These are phyloP conservation scores for Nematopogon swammerdamellus DNA, from an alignment of 2,888 invertebrate species.

Conservation along the genomic window DNA sequence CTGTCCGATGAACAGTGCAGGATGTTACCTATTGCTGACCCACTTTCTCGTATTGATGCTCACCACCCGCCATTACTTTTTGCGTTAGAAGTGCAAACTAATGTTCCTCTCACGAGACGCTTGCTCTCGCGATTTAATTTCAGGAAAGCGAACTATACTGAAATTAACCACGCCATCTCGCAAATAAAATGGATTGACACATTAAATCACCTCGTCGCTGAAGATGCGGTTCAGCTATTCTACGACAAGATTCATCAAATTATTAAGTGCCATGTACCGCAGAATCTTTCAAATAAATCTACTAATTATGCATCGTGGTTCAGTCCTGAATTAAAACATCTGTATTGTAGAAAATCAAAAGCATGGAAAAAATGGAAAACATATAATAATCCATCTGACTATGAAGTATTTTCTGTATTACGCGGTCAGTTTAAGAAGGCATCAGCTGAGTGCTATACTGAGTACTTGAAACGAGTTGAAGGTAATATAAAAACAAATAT, in stretches of 20 bases:
- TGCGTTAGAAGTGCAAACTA: neutral
- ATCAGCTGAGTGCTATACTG: slow-evolving; percentile 5
- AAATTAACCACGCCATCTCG: neutral
- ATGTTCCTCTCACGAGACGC: neutral
- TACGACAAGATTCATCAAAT: slow-evolving; percentile 7
- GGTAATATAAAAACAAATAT: slow-evolving; percentile 7
- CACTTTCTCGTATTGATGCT: neutral
- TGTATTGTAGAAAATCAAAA: slow-evolving; percentile 9
- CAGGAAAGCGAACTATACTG: neutral
- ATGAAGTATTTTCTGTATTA: slow-evolving; percentile 7
- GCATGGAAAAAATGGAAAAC: slow-evolving; percentile 11
- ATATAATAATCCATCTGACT: slow-evolving; percentile 9
- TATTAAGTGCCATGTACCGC: neutral
- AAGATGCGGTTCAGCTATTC: slow-evolving; percentile 1
- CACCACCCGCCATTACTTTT: neutral
- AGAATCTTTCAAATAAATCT: neutral
- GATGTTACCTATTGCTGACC: neutral
- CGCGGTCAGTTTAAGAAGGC: slow-evolving; percentile 9
- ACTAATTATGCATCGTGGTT: slow-evolving; percentile 8
- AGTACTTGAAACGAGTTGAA: slow-evolving; percentile 7
- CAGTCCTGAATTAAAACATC: slow-evolving; percentile 7
- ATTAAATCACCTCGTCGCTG: neutral
- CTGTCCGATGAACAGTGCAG: neutral
- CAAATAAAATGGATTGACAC: neutral
- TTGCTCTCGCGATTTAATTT: neutral